Evolutionary conservation across 2,113 vertebrate genomes (phyloP).

Genomic region (Sorex fumeus): DNA sequence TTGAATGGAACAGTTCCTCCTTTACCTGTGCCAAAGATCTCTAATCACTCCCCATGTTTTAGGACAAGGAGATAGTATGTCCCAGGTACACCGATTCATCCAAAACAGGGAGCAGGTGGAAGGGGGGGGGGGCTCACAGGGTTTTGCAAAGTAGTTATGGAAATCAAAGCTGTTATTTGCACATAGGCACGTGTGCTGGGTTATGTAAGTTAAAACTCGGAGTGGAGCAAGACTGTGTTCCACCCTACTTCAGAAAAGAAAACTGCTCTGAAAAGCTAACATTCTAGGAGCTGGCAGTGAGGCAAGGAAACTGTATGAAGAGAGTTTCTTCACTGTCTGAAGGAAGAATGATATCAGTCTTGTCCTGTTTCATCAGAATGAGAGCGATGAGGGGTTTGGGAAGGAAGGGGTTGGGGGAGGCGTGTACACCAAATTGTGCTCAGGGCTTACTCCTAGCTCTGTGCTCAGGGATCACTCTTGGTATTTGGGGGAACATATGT

Average conservation of each 20-base stretch:
- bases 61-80: not conserved
- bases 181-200: not conserved
- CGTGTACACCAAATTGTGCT: too few species aligned
- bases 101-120: not conserved
- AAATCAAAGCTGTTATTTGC: slow-evolving; percentile 17
- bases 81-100: not conserved
- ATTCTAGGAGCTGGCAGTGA: not conserved
- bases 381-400: not conserved
- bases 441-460: too few species aligned
- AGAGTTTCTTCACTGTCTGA: not conserved
- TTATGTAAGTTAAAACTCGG: not conserved
- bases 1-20: not conserved
- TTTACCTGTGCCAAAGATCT: slow-evolving; percentile 7
- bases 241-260: not conserved
- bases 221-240: not conserved
- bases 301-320: not conserved
- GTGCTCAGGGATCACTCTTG: not conserved
- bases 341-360: not conserved
- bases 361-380: not conserved
- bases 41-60: not conserved
- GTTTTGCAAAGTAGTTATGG: not conserved
- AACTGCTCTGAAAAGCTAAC: not conserved
- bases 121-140: too few species aligned
- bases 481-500: too few species aligned
- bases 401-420: too few species aligned